Base-by-base conservation (phyloP, 2,113 vertebrate species). In the Melanostigma gelatinosum region DNA sequence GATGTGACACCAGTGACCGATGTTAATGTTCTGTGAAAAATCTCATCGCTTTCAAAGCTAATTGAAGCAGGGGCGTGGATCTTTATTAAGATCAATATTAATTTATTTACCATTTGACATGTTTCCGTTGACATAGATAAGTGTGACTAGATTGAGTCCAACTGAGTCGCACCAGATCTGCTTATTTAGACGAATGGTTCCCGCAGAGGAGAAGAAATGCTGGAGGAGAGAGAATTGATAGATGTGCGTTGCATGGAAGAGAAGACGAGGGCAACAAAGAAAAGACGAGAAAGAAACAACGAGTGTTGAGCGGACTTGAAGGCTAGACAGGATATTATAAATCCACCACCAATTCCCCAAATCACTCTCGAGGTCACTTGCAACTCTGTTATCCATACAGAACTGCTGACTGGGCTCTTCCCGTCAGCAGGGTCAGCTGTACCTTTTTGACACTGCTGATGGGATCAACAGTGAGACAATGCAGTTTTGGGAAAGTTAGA, bases 361-460 rank as follows among this genome's bases (percentile, higher is more conserved):
- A 83, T 81, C 68, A 63, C 66, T 73, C 71, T 77, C 5, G 40
- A 75, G 78, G 88, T 90, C 79, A 82, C 81, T 54, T n/a, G 55
- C 72, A 68, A 69, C 71, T 72, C 61, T 62, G 42, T 86, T 81
- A 71, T 84, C 75, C 77, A 61, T 5, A 46, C 70, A 77, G 58
- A 86, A 87, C 38, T 78, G 91, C 88, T 88, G 87, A 89, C 77
- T 83, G 71, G 70, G 57, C 83, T 63, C 54, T 74, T 80, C 9
- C 24, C 67, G 67, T 60, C 64, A 65, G 83, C 86, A 4, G 80
- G 77, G 64, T 87, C 85, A 85, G 83, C 76, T 65, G 73, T 83
- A 68, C 70, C 74, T 13, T 74, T 55, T 65, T 62, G 52, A 72
- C 65, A 32, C 55, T 16, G 71, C 86, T 58, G 74, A 80, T 74